Evolutionary conservation across 2,888 invertebrate genomes (phyloP).

Genomic region (Podotricha telesiphe): DNA sequence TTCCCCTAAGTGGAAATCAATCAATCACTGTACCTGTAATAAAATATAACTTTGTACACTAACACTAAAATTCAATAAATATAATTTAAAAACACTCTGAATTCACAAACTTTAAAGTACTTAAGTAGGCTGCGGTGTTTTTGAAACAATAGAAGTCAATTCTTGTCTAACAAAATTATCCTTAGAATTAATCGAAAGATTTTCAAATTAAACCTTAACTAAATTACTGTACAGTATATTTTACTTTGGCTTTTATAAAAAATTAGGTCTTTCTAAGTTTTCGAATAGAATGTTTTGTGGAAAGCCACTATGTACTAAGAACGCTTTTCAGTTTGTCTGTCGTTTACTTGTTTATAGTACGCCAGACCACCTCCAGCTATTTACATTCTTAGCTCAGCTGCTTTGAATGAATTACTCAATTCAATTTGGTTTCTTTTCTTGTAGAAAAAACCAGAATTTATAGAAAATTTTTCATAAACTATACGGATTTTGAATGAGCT

Average conservation of each 20-base stretch:
- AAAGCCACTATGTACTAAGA: slow-evolving; percentile 33
- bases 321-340: slow-evolving; percentile 36
- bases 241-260: background rate
- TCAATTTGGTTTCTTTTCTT: background rate
- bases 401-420: slow-evolving; percentile 30
- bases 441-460: no score
- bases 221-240: background rate
- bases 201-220: background rate
- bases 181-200: background rate
- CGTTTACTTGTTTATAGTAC: slow-evolving; percentile 34
- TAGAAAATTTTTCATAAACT: no score
- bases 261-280: slow-evolving; percentile 20
- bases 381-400: slow-evolving; percentile 34
- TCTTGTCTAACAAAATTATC: background rate
- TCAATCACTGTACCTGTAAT: no score
- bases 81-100: slow-evolving; percentile 24
- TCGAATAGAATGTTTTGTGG: slow-evolving; percentile 30
- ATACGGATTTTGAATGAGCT: no score
- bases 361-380: slow-evolving; percentile 34
- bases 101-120: slow-evolving; percentile 34
- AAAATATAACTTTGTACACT: slow-evolving; percentile 8
- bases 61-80: background rate
- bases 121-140: slow-evolving; percentile 35
- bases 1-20: no score
- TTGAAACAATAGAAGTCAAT: slow-evolving; percentile 28